Evolutionary conservation across 2,888 invertebrate genomes (phyloP).

Genomic region (Glaucopsyche alexis): DNA sequence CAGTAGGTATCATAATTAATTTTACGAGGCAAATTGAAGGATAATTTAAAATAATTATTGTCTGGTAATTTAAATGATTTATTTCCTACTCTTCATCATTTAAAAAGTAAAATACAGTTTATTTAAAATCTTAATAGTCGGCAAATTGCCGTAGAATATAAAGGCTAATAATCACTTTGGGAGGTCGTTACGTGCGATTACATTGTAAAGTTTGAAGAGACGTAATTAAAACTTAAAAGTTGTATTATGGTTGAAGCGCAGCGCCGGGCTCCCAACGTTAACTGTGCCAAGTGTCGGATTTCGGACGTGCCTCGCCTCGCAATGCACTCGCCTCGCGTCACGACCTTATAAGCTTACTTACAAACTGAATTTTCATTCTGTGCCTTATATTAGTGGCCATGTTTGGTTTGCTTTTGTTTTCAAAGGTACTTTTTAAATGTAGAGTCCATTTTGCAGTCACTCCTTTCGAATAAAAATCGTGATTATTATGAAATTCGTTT

Average conservation of each 20-base stretch:
- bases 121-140: neutral
- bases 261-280: conserved; percentile 50
- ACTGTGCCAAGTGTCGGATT: conserved; percentile 74
- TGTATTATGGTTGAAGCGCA: conserved; percentile 59
- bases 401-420: conserved; percentile 2
- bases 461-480: neutral
- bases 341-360: conserved; percentile 14
- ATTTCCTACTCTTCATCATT: neutral
- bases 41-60: neutral
- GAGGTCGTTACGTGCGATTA: conserved; percentile 40
- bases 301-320: conserved; percentile 65
- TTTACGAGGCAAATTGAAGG: neutral
- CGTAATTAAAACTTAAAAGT: conserved; percentile 77
- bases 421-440: neutral
- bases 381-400: conserved; percentile 13
- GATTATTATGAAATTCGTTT: too few species aligned
- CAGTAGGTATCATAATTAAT: neutral
- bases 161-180: conserved; percentile 37
- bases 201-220: conserved; percentile 53
- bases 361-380: conserved; percentile 15
- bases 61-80: neutral
- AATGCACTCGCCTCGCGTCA: conserved; percentile 48
- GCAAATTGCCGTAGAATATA: conserved; percentile 11
- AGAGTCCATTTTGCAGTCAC: too few species aligned
- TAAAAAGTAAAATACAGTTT: neutral